Conservation (phyloP, 1,140 invertebrate genomes). For the Apis dorsata region DNA sequence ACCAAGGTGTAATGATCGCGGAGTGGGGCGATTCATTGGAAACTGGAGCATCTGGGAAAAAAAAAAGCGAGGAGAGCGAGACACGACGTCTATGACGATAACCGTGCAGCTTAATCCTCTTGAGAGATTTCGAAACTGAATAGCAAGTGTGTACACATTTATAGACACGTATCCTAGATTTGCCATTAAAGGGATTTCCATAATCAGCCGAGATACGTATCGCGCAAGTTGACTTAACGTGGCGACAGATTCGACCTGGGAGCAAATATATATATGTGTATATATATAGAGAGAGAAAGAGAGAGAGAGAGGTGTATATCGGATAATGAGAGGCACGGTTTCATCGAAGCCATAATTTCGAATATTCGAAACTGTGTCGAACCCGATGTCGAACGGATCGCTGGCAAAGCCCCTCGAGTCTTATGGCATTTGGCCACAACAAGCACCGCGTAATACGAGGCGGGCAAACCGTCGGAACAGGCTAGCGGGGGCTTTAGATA, state of each 20-base stretch:
- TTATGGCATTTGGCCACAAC: constrained; percentile 14
- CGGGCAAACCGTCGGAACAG: neutral
- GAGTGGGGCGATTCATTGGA: neutral
- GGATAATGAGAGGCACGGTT: neutral
- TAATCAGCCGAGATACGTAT: neutral
- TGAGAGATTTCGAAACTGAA: neutral
- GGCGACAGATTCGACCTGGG: no score
- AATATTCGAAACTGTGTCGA: neutral
- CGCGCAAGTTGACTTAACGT: no score
- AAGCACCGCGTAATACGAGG: constrained; percentile 1
- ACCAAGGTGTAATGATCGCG: neutral
- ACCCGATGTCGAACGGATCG: neutral
- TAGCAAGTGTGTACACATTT: neutral
- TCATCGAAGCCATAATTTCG: no score
- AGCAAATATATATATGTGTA: no score
- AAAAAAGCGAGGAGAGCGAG: neutral
- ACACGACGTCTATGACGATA: neutral
- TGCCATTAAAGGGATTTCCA: neutral
- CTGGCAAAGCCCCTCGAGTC: neutral
- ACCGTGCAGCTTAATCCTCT: neutral
- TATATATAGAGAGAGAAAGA: no score
- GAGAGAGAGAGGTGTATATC: no score
- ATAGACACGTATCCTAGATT: neutral
- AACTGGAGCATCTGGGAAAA: neutral
- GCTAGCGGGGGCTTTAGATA: neutral